Percentiles rank a stretch among this genome's conserved stretches.
These are phyloP conservation scores for Drosophila elegans DNA, from an alignment of 1,140 invertebrate species.

Conservation along the genomic window DNA sequence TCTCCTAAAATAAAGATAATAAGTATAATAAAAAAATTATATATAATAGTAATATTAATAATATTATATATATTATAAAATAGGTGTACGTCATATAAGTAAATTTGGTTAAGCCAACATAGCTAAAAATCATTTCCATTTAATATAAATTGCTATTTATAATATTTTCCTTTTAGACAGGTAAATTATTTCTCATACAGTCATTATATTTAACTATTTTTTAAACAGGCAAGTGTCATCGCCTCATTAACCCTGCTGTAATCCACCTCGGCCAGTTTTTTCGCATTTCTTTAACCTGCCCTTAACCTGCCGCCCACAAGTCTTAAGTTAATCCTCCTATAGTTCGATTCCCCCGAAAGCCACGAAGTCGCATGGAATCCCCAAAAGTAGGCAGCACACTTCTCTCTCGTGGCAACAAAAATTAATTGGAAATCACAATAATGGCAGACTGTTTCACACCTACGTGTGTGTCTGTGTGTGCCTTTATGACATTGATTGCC, in stretches of 20 bases:
- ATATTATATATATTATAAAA: too few species aligned
- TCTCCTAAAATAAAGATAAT: too few species aligned
- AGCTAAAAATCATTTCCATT: too few species aligned
- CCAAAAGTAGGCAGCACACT: constrained; percentile 32
- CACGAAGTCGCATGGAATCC: constrained; percentile 24
- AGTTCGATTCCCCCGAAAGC: neutral
- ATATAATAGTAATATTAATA: too few species aligned
- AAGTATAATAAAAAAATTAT: too few species aligned
- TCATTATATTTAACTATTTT: too few species aligned
- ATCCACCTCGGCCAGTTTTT: neutral
- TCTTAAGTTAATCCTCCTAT: constrained; percentile 6
- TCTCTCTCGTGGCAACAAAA: constrained; percentile 22
- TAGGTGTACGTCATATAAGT: too few species aligned
- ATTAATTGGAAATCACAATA: constrained; percentile 75
- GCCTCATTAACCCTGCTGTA: constrained; percentile 2
- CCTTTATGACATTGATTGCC: constrained; percentile 81
- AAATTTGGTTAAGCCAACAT: too few species aligned
- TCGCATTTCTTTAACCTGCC: neutral
- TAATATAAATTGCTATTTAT: too few species aligned
- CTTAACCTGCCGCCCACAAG: neutral
- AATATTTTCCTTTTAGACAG: too few species aligned
- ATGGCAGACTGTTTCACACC: constrained; percentile 66
- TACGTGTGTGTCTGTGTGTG: constrained; percentile 21
- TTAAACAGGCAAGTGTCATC: neutral
- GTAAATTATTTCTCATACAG: too few species aligned